Conservation (phyloP, 2,888 invertebrate species). For the Rhogogaster chlorosoma region DNA sequence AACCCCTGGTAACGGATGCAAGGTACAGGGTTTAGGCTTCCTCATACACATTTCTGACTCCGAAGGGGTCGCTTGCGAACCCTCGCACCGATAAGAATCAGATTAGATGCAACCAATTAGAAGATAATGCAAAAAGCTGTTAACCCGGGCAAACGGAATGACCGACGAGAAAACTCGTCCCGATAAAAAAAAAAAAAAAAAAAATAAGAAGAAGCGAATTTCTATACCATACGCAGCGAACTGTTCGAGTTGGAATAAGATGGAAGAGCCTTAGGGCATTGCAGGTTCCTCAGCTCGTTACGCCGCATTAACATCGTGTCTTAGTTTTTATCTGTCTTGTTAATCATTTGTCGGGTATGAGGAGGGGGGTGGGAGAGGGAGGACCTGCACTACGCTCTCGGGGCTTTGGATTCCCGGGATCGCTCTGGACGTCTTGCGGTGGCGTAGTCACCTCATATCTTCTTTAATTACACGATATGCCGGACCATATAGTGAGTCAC, state of each 20-base stretch:
- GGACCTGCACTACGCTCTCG: slow-evolving; percentile 13
- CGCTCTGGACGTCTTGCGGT: not conserved
- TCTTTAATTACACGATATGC: slow-evolving; percentile 10
- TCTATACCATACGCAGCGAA: too few relatives aligned
- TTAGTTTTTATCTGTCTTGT: slow-evolving; percentile 67
- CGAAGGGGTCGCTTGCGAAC: not conserved
- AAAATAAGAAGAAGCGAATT: too few relatives aligned
- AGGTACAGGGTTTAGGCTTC: slow-evolving; percentile 37
- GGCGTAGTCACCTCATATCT: slow-evolving; percentile 27
- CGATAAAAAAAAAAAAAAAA: too few relatives aligned
- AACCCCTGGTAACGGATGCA: slow-evolving; percentile 62
- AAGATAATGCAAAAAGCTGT: not conserved
- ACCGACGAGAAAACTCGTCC: too few relatives aligned
- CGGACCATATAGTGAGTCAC: slow-evolving; percentile 1
- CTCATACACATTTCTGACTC: not conserved
- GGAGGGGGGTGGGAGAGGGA: not conserved
- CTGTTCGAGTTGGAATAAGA: not conserved
- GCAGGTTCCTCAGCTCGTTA: slow-evolving; percentile 63
- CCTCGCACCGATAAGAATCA: not conserved
- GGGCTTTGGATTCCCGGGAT: slow-evolving; percentile 48
- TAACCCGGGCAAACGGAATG: too few relatives aligned
- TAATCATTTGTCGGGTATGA: slow-evolving; percentile 64
- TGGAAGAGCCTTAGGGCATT: slow-evolving; percentile 5
- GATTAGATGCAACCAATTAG: not conserved
- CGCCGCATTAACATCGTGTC: slow-evolving; percentile 69